Conservation (phyloP, 2,888 invertebrate genomes). For the Phania funesta region DNA sequence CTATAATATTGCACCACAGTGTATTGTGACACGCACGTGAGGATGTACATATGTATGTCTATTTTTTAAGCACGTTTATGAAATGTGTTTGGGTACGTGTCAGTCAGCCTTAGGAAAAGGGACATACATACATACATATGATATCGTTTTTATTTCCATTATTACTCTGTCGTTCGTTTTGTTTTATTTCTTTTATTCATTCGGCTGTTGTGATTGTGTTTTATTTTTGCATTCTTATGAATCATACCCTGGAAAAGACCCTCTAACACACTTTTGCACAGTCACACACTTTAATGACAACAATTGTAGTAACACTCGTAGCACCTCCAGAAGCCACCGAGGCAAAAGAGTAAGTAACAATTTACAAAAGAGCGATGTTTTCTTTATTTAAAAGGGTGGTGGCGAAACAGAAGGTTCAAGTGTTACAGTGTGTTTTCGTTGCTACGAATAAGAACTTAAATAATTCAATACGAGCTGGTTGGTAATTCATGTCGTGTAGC, state of each 20-base stretch:
- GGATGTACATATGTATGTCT: too few relatives aligned
- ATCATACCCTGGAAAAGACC: conserved; percentile 59
- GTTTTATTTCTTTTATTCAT: conserved; percentile 19
- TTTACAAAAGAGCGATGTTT: conserved; percentile 26
- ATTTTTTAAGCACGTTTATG: too few relatives aligned
- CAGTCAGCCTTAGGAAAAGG: not conserved
- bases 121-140: not conserved
- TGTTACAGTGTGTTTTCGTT: not conserved
- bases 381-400: not conserved
- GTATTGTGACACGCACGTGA: too few relatives aligned
- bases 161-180: conserved; percentile 5
- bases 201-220: not conserved
- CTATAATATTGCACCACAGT: too few relatives aligned
- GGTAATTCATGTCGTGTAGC: conserved; percentile 19
- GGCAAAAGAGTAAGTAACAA: conserved; percentile 21
- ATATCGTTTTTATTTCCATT: conserved; percentile 11
- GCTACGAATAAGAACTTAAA: conserved; percentile 1
- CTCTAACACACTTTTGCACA: conserved; percentile 25
- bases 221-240: conserved; percentile 53
- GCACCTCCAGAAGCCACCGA: conserved; percentile 28
- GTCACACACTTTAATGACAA: not conserved
- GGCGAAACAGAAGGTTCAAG: not conserved
- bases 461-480: conserved; percentile 31
- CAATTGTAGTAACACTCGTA: conserved; percentile 5
- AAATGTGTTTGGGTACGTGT: conserved; percentile 1